These are phyloP conservation scores for Phalacrocorax brasilianus DNA, from an alignment of 2,113 vertebrate genomes.

Conservation along the genomic window DNA sequence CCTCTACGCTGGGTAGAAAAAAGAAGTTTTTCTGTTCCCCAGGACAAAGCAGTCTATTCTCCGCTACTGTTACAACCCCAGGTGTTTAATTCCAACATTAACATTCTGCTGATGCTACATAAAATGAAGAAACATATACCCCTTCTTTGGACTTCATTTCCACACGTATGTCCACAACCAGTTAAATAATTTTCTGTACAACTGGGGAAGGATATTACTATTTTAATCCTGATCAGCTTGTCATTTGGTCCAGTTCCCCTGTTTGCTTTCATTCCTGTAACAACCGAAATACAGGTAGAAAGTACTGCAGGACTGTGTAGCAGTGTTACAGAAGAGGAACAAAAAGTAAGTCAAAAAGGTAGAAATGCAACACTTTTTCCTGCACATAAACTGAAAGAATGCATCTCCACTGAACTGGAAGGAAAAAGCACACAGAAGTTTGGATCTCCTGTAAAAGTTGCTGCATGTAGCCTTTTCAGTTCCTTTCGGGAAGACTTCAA, in stretches of 20 bases:
- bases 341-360: conserved; percentile 44
- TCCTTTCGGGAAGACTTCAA: conserved; percentile 61
- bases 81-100: conserved; percentile 39
- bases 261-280: conserved; percentile 27
- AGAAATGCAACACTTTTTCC: conserved; percentile 56
- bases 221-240: conserved; percentile 32
- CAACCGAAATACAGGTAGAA: conserved; percentile 45
- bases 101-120: conserved; percentile 47
- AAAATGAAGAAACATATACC: conserved; percentile 17
- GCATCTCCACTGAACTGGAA: conserved; percentile 53
- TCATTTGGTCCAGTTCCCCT: conserved; percentile 65
- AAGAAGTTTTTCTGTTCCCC: conserved; percentile 13
- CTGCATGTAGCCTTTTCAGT: conserved; percentile 53
- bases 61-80: background rate
- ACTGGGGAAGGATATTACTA: background rate
- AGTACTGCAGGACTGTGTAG: conserved; percentile 54
- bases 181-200: conserved; percentile 19
- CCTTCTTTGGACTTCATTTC: conserved; percentile 57
- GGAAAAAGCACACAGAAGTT: conserved; percentile 59
- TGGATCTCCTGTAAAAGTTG: conserved; percentile 62
- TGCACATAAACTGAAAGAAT: conserved; percentile 55
- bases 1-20: background rate
- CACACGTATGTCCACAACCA: background rate
- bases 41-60: conserved; percentile 28
- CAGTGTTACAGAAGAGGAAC: conserved; percentile 60